Evolutionary conservation across 2,797 vertebrate species (phyloP).

Genomic region (Heliangelus exortis): DNA sequence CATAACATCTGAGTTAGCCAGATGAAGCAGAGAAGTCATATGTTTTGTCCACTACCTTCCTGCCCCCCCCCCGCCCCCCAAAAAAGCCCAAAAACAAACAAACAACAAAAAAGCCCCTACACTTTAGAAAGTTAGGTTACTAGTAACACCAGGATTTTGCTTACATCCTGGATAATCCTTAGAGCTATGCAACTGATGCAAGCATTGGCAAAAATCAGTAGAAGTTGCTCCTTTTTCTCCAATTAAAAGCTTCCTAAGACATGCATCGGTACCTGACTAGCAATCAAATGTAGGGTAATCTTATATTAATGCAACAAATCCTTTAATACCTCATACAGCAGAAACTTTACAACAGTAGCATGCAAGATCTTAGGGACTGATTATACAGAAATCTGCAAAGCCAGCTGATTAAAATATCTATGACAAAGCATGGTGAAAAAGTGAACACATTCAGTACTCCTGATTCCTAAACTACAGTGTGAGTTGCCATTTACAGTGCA

Average conservation of each 20-base stretch:
- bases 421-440: not conserved
- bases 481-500: not conserved
- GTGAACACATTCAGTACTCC: not conserved
- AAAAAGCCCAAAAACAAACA: too few relatives aligned
- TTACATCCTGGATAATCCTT: not conserved
- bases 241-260: not conserved
- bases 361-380: not conserved
- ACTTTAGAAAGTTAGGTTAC: not conserved
- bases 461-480: not conserved
- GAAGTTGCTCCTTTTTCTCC: not conserved
- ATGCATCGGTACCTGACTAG: not conserved
- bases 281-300: not conserved
- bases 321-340: not conserved
- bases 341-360: not conserved
- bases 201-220: not conserved
- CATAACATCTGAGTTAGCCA: not conserved
- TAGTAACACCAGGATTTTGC: not conserved
- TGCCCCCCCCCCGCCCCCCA: rapidly evolving
- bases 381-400: not conserved
- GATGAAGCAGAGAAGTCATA: not conserved
- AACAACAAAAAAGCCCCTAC: too few relatives aligned
- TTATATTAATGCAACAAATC: constrained; percentile 33
- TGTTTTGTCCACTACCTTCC: rapidly evolving
- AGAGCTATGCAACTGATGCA: not conserved
- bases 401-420: not conserved